phyloP scores from a whole-genome alignment of 2,797 vertebrate genomes.

The Halcyon smyrnensis region DNA sequence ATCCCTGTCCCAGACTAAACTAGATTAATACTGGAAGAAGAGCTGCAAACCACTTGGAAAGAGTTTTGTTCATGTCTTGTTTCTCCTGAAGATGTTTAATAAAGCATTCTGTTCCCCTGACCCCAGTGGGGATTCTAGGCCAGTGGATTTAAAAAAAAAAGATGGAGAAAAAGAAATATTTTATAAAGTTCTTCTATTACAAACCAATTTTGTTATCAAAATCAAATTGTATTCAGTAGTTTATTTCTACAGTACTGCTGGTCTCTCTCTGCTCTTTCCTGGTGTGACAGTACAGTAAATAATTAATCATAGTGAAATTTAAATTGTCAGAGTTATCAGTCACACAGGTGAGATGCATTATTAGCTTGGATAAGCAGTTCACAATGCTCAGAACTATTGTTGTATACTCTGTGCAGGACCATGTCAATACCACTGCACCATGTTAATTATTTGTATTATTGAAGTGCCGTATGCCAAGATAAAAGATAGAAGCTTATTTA shows the following conservation, averaged over 20 bases:
- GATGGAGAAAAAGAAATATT: background rate
- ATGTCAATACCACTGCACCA: background rate
- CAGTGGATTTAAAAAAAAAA: background rate
- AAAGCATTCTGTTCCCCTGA: background rate
- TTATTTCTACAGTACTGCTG: background rate
- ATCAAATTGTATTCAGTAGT: background rate
- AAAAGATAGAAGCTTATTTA: background rate
- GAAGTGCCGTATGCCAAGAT: background rate
- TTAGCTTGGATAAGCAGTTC: background rate
- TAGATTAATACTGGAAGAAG: background rate
- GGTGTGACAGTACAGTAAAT: background rate
- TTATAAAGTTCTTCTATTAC: background rate
- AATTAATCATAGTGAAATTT: background rate
- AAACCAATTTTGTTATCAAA: background rate
- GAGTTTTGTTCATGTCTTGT: background rate
- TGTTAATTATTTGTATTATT: background rate
- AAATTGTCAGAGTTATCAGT: background rate
- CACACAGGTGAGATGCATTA: background rate
- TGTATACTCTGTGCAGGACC: background rate
- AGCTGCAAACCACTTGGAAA: background rate
- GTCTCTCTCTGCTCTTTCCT: background rate
- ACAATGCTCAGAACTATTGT: background rate
- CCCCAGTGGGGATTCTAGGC: background rate
- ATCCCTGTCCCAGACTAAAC: background rate
- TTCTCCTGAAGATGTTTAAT: background rate